Percentiles rank a stretch among this genome's conserved stretches.
These are phyloP conservation scores for Halcyon smyrnensis DNA, from an alignment of 2,797 vertebrate species.

Conservation along the genomic window DNA sequence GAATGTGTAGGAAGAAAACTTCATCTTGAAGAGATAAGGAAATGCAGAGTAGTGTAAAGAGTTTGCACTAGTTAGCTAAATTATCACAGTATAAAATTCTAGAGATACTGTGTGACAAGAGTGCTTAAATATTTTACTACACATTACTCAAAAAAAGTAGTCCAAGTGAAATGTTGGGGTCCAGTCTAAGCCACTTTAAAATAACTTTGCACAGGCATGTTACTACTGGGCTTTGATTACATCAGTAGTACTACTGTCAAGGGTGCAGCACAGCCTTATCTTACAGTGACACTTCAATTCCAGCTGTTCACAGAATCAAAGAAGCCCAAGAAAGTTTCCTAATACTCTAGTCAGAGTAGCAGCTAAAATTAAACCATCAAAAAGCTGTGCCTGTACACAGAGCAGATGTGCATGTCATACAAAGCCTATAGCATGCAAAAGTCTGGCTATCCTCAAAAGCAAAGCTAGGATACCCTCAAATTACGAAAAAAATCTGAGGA, in stretches of 20 bases:
- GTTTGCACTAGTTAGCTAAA: background rate
- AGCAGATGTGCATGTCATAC: background rate
- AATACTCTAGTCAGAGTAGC: background rate
- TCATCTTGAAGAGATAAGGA: background rate
- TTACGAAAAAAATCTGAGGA: background rate
- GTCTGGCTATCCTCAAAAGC: background rate
- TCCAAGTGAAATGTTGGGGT: background rate
- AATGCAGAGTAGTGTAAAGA: background rate
- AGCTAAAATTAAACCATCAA: background rate
- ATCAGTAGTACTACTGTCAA: fast-evolving
- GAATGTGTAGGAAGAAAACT: background rate
- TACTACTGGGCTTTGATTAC: background rate
- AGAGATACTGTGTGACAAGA: background rate
- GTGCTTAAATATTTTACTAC: background rate
- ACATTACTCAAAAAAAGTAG: background rate
- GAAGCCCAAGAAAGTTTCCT: background rate
- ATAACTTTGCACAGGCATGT: background rate
- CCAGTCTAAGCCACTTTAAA: background rate
- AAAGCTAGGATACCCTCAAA: background rate
- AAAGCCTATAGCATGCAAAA: background rate
- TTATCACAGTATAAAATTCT: background rate
- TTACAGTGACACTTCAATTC: background rate
- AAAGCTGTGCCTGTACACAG: background rate
- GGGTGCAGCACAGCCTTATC: background rate
- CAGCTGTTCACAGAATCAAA: background rate